phyloP scores from a whole-genome alignment of 2,113 vertebrate species.

The Athene noctua region DNA sequence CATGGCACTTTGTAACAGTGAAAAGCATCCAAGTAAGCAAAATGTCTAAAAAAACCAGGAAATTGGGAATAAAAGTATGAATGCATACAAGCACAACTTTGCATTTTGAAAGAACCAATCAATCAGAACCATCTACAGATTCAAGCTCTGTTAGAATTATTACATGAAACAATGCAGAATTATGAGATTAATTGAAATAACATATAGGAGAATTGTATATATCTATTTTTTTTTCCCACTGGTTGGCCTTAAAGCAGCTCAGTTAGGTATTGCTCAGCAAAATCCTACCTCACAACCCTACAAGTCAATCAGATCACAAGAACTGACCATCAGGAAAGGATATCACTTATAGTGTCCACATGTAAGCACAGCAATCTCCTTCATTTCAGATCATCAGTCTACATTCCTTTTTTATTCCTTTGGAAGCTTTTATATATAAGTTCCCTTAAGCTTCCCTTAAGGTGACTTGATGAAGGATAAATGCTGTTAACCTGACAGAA shows the following conservation, averaged over 20 bases:
- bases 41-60: not conserved
- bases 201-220: not conserved
- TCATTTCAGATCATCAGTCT: not conserved
- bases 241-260: not conserved
- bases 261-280: not conserved
- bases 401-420: not conserved
- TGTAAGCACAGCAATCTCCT: not conserved
- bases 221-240: not conserved
- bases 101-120: not conserved
- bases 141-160: not conserved
- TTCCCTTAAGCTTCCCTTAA: not conserved
- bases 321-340: not conserved
- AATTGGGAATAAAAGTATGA: not conserved
- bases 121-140: not conserved
- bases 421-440: not conserved
- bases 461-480: not conserved
- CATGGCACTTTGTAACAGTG: not conserved
- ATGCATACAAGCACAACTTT: not conserved
- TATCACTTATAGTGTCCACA: not conserved
- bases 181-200: not conserved
- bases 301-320: not conserved
- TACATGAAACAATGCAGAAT: not conserved
- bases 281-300: not conserved
- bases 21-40: not conserved
- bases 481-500: not conserved